Base-by-base conservation (phyloP, 2,113 vertebrate genomes). In the Mormyrus lacerda region DNA sequence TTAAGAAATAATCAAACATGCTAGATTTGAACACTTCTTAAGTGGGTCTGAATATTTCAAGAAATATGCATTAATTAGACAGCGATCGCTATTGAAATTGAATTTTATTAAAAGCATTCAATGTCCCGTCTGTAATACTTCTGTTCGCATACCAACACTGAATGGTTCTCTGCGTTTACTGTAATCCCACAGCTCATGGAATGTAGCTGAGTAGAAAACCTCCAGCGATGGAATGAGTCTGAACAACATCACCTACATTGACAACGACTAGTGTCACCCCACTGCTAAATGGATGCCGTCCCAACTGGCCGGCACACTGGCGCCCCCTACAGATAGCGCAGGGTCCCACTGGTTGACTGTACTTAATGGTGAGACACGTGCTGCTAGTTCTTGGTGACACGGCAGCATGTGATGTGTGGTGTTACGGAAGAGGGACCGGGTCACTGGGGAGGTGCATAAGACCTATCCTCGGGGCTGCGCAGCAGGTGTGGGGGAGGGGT, bases 71-170 rank as follows among this genome's bases (percentile, higher is more conserved):
- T 79, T 42, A 79, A 79, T 79, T 79, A 79, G 73, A 79, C 73
- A 79, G 73, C 73, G 2, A 79, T 79, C 15, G 35, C 73, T 42
- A 79, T 79, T 79, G 73, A 79, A 42, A 79, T 79, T 42, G 73
- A 79, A 79, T 79, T 79, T 79, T 79, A 79, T 79, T 79, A 35
- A 79, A 79, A 79, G 73, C 73, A 79, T 79, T 79, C 73, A 79
- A 1, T 79, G 73, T 79, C 73, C 73, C 35, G 15, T 79, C 73
- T 19, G 13, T 79, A 79, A 79, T 79, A 79, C 73, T 79, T 79
- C 73, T 79, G 73, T 39, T 79, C 73, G 5, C 73, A 79, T 19
- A 79, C 73, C 73, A 79, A 79, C 73, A 79, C 73, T 79, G 73
- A 42, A 17, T 17, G 73, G 73, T 79, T 79, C 73, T 79, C 13